Conservation (phyloP, 2,888 invertebrate species). For the Drosophila mimetica region DNA sequence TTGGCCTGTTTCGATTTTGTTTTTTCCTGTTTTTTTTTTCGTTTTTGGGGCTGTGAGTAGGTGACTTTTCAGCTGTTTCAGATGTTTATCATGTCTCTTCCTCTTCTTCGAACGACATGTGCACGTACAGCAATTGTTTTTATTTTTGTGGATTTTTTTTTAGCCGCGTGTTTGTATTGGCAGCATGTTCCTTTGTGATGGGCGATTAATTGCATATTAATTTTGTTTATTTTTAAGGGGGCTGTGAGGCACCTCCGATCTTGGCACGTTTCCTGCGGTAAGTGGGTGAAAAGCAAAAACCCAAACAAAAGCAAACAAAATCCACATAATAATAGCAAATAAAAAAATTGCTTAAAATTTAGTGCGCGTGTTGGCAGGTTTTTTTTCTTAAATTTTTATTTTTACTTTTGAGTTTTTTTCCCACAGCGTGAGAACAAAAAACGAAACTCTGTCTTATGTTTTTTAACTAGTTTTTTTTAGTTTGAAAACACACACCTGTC, state of each 20-base stretch:
- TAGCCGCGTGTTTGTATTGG: conserved; percentile 61
- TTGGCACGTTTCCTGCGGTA: conserved; percentile 75
- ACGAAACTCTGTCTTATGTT: conserved; percentile 26
- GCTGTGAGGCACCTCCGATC: conserved; percentile 48
- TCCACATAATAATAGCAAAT: conserved; percentile 60
- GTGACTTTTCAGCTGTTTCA: conserved; percentile 71
- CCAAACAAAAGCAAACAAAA: conserved; percentile 28
- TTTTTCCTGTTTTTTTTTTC: conserved; percentile 17
- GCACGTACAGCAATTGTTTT: conserved; percentile 70
- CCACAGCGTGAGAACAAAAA: conserved; percentile 69
- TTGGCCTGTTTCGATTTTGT: conserved; percentile 47
- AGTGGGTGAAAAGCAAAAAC: conserved; percentile 65
- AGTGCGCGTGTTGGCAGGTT: conserved; percentile 60
- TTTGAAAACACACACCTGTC: conserved; percentile 45
- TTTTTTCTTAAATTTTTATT: conserved; percentile 10
- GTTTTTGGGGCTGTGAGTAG: conserved; percentile 61
- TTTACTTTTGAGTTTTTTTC: conserved; percentile 11
- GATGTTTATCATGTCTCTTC: conserved; percentile 66
- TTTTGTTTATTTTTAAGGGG: conserved; percentile 54
- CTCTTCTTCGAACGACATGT: conserved; percentile 61
- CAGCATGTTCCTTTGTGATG: conserved; percentile 71
- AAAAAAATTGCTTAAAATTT: conserved; percentile 68
- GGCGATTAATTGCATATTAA: conserved; percentile 82
- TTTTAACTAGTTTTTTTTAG: conserved; percentile 34
- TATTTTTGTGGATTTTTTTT: conserved; percentile 32